These are phyloP conservation scores for Cerceris ruficornis DNA, from an alignment of 2,888 invertebrate genomes.

Conservation along the genomic window DNA sequence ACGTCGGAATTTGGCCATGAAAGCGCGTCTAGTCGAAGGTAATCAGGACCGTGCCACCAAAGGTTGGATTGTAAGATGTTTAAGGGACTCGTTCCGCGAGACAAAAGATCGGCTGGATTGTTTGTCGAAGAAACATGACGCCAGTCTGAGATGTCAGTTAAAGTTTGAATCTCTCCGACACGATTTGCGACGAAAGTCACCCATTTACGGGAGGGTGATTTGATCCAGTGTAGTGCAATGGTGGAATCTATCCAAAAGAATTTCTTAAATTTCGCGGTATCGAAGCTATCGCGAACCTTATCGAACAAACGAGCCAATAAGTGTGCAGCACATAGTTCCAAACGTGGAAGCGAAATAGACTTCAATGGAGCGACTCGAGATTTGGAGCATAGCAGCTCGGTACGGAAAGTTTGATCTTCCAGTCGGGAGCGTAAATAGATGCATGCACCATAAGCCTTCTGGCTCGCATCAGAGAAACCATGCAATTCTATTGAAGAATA, in stretches of 20 bases:
- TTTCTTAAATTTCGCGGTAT: background rate
- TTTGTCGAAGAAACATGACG: background rate
- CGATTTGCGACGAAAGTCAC: background rate
- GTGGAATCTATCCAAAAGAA: constrained; percentile 1
- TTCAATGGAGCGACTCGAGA: background rate
- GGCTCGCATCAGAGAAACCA: constrained; percentile 11
- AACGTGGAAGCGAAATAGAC: background rate
- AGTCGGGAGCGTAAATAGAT: background rate
- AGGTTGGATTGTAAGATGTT: background rate
- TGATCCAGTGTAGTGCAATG: background rate
- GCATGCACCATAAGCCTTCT: constrained; percentile 1
- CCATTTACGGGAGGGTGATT: background rate
- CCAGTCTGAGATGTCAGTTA: background rate
- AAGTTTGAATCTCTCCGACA: background rate
- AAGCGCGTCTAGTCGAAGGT: no score
- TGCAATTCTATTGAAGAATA: background rate
- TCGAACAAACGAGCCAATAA: background rate
- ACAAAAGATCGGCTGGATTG: background rate
- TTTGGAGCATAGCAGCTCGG: background rate
- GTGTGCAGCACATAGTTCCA: background rate
- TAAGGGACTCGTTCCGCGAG: background rate
- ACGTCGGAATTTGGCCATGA: no score
- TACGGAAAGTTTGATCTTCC: no score
- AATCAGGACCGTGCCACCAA: background rate
- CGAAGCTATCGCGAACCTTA: background rate